Percentiles rank a stretch among this genome's conserved stretches.
Conservation (phyloP, 37 sponge, comb jelly and placozoan genomes). For the Oopsacas minuta region DNA sequence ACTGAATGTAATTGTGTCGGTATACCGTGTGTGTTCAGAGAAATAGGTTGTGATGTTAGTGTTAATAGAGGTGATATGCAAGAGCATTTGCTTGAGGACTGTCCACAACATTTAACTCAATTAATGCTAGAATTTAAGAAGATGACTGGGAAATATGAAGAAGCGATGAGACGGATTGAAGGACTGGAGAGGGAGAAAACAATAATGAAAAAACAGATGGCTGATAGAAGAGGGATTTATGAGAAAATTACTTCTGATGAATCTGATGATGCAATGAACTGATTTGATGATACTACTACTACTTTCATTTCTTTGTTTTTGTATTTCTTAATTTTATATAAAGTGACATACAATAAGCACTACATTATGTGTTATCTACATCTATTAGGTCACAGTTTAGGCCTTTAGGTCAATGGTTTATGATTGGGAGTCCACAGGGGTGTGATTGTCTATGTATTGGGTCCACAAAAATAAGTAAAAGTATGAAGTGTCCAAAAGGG, state of each 20-base stretch:
- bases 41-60: neutral
- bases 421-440: too few species aligned
- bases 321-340: too few species aligned
- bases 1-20: neutral
- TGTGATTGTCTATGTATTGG: too few species aligned
- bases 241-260: neutral
- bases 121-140: neutral
- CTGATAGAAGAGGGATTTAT: neutral
- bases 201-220: neutral
- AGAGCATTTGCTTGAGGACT: neutral
- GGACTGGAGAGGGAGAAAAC: conserved; percentile 12
- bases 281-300: too few species aligned
- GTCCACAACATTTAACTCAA: neutral
- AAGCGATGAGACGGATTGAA: conserved; percentile 12
- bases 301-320: too few species aligned
- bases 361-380: too few species aligned
- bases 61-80: neutral
- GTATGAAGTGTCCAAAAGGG: too few species aligned
- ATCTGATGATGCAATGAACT: neutral
- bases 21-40: neutral
- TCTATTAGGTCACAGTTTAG: too few species aligned
- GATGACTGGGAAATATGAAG: neutral
- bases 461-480: too few species aligned
- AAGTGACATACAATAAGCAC: too few species aligned
- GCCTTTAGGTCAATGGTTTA: too few species aligned